Percentiles rank a stretch among this genome's conserved stretches.
Evolutionary conservation across 1,140 invertebrate species (phyloP).

Genomic region (Meloidogyne hapla): DNA sequence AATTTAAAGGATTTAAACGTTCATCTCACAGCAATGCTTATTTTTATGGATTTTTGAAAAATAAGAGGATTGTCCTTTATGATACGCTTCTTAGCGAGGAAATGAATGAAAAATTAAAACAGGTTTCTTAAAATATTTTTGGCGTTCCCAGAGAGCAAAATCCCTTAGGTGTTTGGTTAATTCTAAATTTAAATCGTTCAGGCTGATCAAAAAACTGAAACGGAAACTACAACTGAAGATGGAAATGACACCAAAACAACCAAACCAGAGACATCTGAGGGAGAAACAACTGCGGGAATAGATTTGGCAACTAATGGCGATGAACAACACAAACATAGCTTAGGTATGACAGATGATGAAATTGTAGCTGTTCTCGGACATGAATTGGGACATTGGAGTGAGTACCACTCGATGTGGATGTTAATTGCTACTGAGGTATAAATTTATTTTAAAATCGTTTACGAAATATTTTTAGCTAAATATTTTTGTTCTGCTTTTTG

Average conservation of each 20-base stretch:
- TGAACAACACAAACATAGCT: conserved; percentile 48
- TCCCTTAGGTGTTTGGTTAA: no score
- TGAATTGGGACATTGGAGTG: conserved; percentile 92
- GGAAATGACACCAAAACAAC: background rate
- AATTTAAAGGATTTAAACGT: conserved; percentile 38
- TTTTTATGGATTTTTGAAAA: conserved; percentile 94
- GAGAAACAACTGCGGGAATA: background rate
- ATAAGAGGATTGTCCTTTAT: conserved; percentile 96
- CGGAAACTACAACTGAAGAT: conserved; percentile 1
- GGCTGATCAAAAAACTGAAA: conserved; percentile 60
- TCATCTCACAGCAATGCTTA: conserved; percentile 66
- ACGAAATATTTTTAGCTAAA: conserved; percentile 69
- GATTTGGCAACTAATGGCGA: conserved; percentile 26
- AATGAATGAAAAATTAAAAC: conserved; percentile 53
- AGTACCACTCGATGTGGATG: conserved; percentile 84
- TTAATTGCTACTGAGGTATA: conserved; percentile 73
- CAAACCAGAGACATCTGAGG: background rate
- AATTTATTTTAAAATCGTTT: conserved; percentile 20
- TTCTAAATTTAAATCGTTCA: background rate
- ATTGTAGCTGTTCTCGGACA: conserved; percentile 90
- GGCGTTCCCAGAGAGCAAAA: background rate
- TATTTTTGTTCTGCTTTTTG: conserved; percentile 78
- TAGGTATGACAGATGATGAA: conserved; percentile 85
- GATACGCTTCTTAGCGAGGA: conserved; percentile 73
- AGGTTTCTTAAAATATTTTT: conserved; percentile 31